phyloP scores from a whole-genome alignment of 2,797 vertebrate species.

The Amblyraja radiata region DNA sequence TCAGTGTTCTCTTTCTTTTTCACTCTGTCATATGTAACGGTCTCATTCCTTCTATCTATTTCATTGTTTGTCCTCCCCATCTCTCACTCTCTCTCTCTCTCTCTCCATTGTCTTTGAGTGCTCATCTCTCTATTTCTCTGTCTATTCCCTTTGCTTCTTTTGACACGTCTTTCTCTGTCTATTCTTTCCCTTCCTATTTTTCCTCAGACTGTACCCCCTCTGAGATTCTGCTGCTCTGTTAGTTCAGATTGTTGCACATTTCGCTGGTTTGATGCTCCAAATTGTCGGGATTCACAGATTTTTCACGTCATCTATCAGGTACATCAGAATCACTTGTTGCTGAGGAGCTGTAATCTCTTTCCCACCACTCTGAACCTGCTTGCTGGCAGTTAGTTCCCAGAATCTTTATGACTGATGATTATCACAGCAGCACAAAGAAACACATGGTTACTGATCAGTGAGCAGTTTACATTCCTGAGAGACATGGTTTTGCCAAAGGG shows the following conservation, averaged over 20 bases:
- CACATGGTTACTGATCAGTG: neutral
- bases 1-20: neutral
- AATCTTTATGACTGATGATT: neutral
- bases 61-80: neutral
- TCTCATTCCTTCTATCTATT: neutral
- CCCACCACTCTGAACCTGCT: neutral
- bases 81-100: too few relatives aligned
- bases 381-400: neutral
- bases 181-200: neutral
- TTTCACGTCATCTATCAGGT: neutral
- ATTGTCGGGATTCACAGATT: neutral
- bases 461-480: neutral
- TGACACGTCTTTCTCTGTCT: neutral
- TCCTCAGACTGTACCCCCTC: too few relatives aligned
- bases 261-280: neutral
- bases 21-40: neutral
- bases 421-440: neutral
- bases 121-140: neutral
- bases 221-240: neutral
- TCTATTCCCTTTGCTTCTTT: neutral
- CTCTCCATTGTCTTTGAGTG: too few relatives aligned
- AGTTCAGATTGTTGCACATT: neutral
- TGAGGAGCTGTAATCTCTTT: neutral
- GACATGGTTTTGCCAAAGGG: neutral
- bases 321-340: neutral